Evolutionary conservation across 53 echinoderm and acorn worm species (phyloP).

Genomic region (Astropecten irregularis): DNA sequence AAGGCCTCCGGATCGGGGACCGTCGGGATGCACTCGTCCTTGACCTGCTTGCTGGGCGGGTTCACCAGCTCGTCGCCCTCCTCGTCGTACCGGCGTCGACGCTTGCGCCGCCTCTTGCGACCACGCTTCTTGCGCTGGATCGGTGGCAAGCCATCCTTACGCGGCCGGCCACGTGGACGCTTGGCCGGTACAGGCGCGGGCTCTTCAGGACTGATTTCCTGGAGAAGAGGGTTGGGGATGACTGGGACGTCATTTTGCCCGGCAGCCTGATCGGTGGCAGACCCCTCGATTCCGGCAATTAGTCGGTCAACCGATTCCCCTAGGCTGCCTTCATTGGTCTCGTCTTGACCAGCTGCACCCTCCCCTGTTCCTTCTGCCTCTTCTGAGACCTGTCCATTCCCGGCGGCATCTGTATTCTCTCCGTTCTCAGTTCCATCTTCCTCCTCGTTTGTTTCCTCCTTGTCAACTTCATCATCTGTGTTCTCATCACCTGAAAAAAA

Average conservation of each 20-base stretch:
- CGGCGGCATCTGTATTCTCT: background rate
- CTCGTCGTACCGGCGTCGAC: conserved; percentile 31
- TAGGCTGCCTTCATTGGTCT: background rate
- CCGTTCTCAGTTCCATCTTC: conserved; percentile 33
- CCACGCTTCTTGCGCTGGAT: conserved; percentile 74
- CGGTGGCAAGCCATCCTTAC: conserved; percentile 88
- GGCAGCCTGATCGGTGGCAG: background rate
- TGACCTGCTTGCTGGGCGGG: conserved; percentile 18
- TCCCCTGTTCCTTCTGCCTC: conserved; percentile 13
- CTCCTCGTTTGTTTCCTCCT: conserved; percentile 63
- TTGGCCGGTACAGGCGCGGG: conserved; percentile 46
- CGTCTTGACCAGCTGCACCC: background rate
- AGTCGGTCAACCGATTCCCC: conserved; percentile 7
- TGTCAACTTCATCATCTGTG: conserved; percentile 61
- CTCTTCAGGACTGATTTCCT: background rate
- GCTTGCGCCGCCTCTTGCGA: conserved; percentile 48
- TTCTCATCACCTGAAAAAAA: conserved; percentile 26
- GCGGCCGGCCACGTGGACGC: conserved; percentile 82
- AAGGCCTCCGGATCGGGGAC: conserved; percentile 65
- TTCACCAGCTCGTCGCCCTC: conserved; percentile 50
- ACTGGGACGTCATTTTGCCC: background rate
- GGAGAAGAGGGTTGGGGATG: conserved; percentile 15
- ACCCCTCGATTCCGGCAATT: conserved; percentile 4
- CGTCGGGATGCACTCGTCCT: conserved; percentile 86
- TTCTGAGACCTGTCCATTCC: conserved; percentile 37